phyloP scores from a whole-genome alignment of 2,888 invertebrate genomes.

The Pyrgus malvae region DNA sequence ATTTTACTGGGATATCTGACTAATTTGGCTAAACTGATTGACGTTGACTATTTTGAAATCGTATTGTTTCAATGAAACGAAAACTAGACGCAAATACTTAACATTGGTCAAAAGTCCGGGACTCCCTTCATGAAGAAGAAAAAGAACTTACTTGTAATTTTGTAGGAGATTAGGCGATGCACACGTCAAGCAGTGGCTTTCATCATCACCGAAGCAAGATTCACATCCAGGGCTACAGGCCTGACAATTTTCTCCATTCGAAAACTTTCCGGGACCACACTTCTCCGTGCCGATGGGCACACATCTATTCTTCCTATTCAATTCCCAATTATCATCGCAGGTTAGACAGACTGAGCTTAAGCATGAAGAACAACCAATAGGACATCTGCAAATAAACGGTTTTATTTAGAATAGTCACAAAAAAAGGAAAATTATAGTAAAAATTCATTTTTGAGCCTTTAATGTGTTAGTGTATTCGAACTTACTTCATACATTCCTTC shows the following conservation, averaged over 20 bases:
- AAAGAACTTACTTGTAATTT: conserved; percentile 66
- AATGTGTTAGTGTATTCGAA: conserved; percentile 27
- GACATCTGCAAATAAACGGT: conserved; percentile 75
- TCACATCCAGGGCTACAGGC: conserved; percentile 90
- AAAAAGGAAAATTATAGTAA: not conserved
- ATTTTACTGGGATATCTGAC: no score
- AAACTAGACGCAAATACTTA: no score
- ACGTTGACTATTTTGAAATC: no score
- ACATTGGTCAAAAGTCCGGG: no score
- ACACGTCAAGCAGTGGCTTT: conserved; percentile 88
- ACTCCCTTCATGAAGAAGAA: no score
- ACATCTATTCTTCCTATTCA: conserved; percentile 89
- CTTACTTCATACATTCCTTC: conserved; percentile 87
- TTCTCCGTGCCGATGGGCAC: conserved; percentile 85
- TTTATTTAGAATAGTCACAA: no score
- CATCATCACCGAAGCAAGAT: conserved; percentile 90
- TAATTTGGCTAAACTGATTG: no score
- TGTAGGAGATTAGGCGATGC: conserved; percentile 87
- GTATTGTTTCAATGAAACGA: no score
- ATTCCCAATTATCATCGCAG: conserved; percentile 88
- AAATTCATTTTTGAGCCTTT: no score
- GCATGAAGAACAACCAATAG: conserved; percentile 89
- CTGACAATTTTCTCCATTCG: conserved; percentile 85
- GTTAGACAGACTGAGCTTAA: conserved; percentile 87
- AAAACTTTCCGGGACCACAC: conserved; percentile 85